Evolutionary conservation across 2,113 vertebrate species (phyloP).

Genomic region (Anseranas semipalmata): DNA sequence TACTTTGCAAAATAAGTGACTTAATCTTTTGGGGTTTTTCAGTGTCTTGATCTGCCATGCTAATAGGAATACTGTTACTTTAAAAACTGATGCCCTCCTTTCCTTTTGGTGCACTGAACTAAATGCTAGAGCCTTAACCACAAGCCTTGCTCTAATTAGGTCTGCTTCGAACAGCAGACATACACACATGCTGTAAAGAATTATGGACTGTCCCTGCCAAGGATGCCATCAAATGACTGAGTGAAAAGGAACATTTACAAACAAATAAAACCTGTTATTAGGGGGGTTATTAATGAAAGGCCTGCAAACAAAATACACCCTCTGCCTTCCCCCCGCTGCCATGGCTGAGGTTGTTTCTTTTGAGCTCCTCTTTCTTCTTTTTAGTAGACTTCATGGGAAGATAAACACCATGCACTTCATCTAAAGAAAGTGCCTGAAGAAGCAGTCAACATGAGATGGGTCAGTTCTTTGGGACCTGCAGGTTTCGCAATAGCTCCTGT

Average conservation of each 20-base stretch:
- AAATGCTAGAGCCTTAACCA: background rate
- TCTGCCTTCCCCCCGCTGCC: background rate
- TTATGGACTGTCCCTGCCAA: background rate
- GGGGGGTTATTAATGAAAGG: background rate
- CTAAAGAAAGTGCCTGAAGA: background rate
- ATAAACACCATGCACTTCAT: background rate
- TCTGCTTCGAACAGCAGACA: slow-evolving; percentile 13
- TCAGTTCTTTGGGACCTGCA: background rate
- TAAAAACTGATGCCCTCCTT: background rate
- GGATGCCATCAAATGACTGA: slow-evolving; percentile 38
- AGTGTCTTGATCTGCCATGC: background rate
- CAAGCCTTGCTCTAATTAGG: slow-evolving; percentile 42
- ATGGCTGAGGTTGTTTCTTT: background rate
- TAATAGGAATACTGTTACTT: background rate
- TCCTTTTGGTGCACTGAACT: background rate
- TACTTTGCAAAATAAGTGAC: background rate
- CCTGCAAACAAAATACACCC: background rate
- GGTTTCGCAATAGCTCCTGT: background rate
- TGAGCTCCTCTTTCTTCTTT: background rate
- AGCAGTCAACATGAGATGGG: background rate
- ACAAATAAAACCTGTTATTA: background rate
- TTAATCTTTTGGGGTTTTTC: background rate
- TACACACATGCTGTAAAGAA: background rate
- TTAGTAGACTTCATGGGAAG: background rate
- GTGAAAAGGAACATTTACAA: background rate